phyloP scores from a whole-genome alignment of 2,113 vertebrate genomes.

The Isichthys henryi region DNA sequence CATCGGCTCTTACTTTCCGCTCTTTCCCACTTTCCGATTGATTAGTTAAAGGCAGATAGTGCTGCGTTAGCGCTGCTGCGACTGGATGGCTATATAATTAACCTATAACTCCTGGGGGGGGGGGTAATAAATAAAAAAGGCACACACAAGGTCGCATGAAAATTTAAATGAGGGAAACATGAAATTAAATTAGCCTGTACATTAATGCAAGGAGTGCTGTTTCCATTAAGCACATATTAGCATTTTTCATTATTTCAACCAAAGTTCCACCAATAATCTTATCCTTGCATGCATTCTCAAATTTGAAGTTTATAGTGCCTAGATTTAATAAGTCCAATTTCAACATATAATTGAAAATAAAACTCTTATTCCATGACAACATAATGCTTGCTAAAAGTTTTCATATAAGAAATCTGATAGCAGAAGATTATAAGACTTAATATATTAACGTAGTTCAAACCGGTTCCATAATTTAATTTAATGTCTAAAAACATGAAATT shows the following conservation, averaged over 20 bases:
- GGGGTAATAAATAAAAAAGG: not conserved
- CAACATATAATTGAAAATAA: slow-evolving; percentile 4
- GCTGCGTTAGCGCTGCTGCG: not conserved
- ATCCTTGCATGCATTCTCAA: slow-evolving; percentile 8
- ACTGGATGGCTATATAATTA: not conserved
- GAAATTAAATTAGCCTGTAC: not conserved
- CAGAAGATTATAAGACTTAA: not conserved
- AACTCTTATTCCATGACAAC: slow-evolving; percentile 1
- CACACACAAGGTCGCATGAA: not conserved
- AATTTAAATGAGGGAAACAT: slow-evolving; percentile 1
- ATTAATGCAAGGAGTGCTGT: not conserved
- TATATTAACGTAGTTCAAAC: not conserved
- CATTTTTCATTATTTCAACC: slow-evolving; percentile 13
- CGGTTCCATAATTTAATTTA: not conserved
- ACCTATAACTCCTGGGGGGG: not conserved
- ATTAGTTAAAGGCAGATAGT: not conserved
- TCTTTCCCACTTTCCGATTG: not conserved
- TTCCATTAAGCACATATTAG: not conserved
- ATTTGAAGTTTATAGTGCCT: not conserved
- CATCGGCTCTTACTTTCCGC: not conserved
- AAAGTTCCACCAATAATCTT: not conserved
- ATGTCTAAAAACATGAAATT: not conserved
- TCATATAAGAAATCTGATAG: not conserved
- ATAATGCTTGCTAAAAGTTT: not conserved
- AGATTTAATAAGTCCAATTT: slow-evolving; percentile 14